Conservation (phyloP, 2,888 invertebrate genomes). For the Camponotus fellah region DNA sequence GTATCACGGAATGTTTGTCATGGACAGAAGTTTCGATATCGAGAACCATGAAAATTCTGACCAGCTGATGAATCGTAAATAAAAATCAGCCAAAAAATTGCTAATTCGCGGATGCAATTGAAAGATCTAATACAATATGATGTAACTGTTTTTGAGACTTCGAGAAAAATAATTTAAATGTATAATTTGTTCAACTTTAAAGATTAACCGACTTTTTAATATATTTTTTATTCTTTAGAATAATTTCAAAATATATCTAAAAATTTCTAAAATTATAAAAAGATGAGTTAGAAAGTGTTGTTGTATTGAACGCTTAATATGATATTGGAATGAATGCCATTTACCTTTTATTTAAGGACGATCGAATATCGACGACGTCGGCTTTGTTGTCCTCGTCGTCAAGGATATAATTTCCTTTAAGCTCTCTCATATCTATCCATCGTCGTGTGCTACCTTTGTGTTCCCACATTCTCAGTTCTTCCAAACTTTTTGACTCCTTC, state of each 20-base stretch:
- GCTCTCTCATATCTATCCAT: slow-evolving; percentile 21
- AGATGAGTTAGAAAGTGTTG: neutral
- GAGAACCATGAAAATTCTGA: slow-evolving; percentile 8
- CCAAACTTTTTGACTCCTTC: slow-evolving; percentile 27
- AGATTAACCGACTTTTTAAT: neutral
- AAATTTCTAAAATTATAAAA: neutral
- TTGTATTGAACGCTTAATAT: neutral
- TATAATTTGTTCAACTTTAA: neutral
- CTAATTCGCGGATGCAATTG: neutral
- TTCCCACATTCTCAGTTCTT: slow-evolving; percentile 32
- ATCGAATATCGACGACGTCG: slow-evolving; percentile 77
- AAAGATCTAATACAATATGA: neutral
- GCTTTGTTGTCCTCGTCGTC: slow-evolving; percentile 72
- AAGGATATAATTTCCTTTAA: slow-evolving; percentile 78
- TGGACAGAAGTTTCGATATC: slow-evolving; percentile 41
- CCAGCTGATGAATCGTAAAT: neutral
- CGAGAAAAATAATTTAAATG: neutral
- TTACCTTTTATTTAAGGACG: slow-evolving; percentile 82
- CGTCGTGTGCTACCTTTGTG: slow-evolving; percentile 46
- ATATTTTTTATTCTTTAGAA: neutral
- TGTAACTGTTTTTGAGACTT: neutral
- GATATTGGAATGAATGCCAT: neutral
- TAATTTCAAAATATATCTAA: neutral
- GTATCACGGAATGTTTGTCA: slow-evolving; percentile 63
- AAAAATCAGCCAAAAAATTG: neutral